These are phyloP conservation scores for Drosophila subpulchrella DNA, from an alignment of 1,140 invertebrate genomes.

Conservation along the genomic window DNA sequence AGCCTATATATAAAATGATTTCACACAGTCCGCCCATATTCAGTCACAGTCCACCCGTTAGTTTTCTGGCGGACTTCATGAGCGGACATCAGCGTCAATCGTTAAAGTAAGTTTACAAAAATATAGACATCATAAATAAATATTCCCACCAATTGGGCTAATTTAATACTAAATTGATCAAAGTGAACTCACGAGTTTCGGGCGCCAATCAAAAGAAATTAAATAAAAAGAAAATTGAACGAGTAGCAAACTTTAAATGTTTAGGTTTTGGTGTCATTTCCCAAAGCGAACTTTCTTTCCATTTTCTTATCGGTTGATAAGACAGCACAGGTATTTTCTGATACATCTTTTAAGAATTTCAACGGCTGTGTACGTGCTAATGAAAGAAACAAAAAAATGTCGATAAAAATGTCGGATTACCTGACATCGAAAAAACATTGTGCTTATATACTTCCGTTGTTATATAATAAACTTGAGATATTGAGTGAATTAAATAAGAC, in stretches of 20 bases:
- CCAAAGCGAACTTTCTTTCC: conserved; percentile 36
- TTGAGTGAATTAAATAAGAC: background rate
- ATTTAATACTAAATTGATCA: conserved; percentile 54
- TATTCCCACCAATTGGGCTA: conserved; percentile 34
- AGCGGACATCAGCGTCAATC: conserved; percentile 80
- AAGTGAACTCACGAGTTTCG: conserved; percentile 44
- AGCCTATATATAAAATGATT: conserved; percentile 85
- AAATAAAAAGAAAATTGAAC: conserved; percentile 9
- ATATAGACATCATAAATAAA: conserved; percentile 19
- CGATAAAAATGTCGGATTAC: conserved; percentile 35
- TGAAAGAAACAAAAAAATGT: conserved; percentile 27
- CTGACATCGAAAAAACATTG: conserved; percentile 1
- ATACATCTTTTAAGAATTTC: conserved; percentile 32
- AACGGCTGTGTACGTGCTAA: conserved; percentile 52
- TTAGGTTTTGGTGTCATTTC: conserved; percentile 17
- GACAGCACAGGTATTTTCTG: conserved; percentile 29
- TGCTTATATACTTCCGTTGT: conserved; percentile 14
- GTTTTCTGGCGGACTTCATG: conserved; percentile 86
- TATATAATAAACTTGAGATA: conserved; percentile 7
- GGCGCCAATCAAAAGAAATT: conserved; percentile 39
- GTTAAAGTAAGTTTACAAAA: conserved; percentile 69
- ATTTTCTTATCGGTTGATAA: conserved; percentile 59
- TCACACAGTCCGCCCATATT: conserved; percentile 89
- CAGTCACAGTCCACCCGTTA: conserved; percentile 88
- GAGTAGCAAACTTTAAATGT: conserved; percentile 13